Base-by-base conservation (phyloP, 2,888 invertebrate genomes). In the Caradrina kadenii region DNA sequence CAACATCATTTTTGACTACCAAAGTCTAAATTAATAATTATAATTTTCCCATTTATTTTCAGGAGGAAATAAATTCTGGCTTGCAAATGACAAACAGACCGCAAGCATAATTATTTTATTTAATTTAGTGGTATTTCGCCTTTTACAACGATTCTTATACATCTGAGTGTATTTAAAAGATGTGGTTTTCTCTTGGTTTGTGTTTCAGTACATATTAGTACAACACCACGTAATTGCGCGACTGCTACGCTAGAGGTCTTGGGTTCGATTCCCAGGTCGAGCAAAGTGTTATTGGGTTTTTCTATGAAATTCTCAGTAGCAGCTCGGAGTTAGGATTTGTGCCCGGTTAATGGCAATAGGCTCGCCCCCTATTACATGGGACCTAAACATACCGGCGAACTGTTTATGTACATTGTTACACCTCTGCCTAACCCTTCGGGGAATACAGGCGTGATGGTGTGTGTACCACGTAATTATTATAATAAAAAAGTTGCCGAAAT, bases 121-220 rank as follows among this genome's bases (percentile, higher is more conserved):
- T 21, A 39, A 48, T 54, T 39, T 70, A 0, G 26, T 48, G 52
- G 42, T 60, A 4, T 2, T 52, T 11, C 17, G 35, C 6, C 1
- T 8, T 35, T 1, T 6, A 52, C 21, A 42, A 19, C 15, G 8
- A 45, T 13, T 69, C 6, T 21, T 21, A 50, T 19, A 17, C 13
- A 45, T 19, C 17, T 7, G 11, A 54, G 31, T 52, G 19, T 69
- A 45, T 66, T 70, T 26, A 60, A 53, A 11, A 26, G 19, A 5
- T 10, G 2, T 15, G 22, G 2, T 35, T 17, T 19, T 42, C 11
- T 42, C 11, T 7, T 66, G 21, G 21, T 42, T 55, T 55, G 6
- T 7, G 21, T 1, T 39, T 39, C 1, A 11, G 17, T 45, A 17
- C 6, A 15, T 17, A 11, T 45, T 17, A 45, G 17, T 1, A 45